Percentiles rank a stretch among this genome's conserved stretches.
Evolutionary conservation across 2,888 invertebrate genomes (phyloP).

Genomic region (Tortrix viridana): DNA sequence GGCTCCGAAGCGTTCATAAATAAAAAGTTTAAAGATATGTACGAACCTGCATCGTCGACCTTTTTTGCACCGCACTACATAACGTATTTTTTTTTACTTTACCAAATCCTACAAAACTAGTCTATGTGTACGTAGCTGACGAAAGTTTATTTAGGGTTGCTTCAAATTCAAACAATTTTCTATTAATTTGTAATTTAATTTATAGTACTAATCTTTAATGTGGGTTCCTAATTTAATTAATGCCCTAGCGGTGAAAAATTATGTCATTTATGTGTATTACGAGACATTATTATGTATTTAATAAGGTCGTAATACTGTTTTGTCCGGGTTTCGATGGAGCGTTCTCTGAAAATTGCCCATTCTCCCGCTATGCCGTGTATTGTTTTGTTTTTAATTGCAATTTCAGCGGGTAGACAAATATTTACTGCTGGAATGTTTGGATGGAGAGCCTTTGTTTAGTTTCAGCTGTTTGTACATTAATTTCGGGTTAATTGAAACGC

Average conservation of each 20-base stretch:
- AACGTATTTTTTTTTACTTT: too few relatives aligned
- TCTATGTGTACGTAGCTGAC: too few relatives aligned
- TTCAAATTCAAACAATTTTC: too few relatives aligned
- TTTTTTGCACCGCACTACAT: too few relatives aligned
- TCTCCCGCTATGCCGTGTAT: constrained; percentile 18
- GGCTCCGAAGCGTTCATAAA: too few relatives aligned
- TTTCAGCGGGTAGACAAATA: constrained; percentile 2
- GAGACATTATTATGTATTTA: constrained; percentile 50
- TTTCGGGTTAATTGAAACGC: too few relatives aligned
- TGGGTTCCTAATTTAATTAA: constrained; percentile 25
- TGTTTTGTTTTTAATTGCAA: constrained; percentile 21
- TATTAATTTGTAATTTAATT: too few relatives aligned
- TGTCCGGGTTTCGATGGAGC: constrained; percentile 25
- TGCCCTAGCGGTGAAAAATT: constrained; percentile 40
- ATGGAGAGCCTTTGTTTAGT: neutral
- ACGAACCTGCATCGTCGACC: too few relatives aligned
- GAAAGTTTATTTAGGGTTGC: too few relatives aligned
- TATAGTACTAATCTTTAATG: neutral
- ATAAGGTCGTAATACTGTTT: constrained; percentile 27
- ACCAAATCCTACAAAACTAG: too few relatives aligned
- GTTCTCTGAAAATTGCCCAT: constrained; percentile 25
- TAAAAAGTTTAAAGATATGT: too few relatives aligned
- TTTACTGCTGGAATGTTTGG: constrained; percentile 1
- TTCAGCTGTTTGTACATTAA: too few relatives aligned
- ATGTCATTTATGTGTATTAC: constrained; percentile 45